phyloP scores from a whole-genome alignment of 2,113 vertebrate genomes.

The Electrona antarctica region DNA sequence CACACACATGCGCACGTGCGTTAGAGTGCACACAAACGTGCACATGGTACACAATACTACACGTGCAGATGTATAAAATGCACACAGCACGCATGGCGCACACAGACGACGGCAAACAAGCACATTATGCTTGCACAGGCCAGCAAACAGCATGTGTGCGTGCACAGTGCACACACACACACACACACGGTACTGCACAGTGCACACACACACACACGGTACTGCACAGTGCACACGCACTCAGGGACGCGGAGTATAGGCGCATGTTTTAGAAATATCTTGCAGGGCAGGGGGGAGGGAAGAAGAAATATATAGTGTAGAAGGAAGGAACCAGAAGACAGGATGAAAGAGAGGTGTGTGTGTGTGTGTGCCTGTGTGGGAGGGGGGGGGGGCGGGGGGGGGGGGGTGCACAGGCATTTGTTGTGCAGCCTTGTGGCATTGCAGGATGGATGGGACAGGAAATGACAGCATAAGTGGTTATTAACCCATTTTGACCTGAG shows the following conservation, averaged over 20 bases:
- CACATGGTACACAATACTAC: constrained; percentile 14
- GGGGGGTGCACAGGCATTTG: too few species aligned
- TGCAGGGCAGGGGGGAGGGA: not conserved
- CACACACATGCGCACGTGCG: not conserved
- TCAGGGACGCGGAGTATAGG: too few species aligned
- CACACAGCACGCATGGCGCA: constrained; percentile 30
- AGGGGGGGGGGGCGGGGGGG: not conserved
- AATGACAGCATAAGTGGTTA: constrained; percentile 77
- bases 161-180: not conserved
- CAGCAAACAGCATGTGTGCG: constrained; percentile 12
- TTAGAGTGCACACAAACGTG: not conserved
- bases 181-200: not conserved
- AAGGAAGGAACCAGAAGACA: not conserved
- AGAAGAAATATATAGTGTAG: too few species aligned
- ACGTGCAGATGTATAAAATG: constrained; percentile 36
- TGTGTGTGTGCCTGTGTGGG: too few species aligned
- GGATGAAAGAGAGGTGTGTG: constrained; percentile 6
- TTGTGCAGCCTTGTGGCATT: constrained; percentile 45
- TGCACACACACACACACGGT: constrained; percentile 1
- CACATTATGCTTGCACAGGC: constrained; percentile 33
- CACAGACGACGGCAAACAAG: constrained; percentile 12
- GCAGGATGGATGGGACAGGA: constrained; percentile 68
- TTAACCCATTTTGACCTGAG: too few species aligned
- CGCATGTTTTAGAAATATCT: too few species aligned
- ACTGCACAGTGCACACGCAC: too few species aligned